These are phyloP conservation scores for Gopherus evgoodei DNA, from an alignment of 2,113 vertebrate species.

Conservation along the genomic window DNA sequence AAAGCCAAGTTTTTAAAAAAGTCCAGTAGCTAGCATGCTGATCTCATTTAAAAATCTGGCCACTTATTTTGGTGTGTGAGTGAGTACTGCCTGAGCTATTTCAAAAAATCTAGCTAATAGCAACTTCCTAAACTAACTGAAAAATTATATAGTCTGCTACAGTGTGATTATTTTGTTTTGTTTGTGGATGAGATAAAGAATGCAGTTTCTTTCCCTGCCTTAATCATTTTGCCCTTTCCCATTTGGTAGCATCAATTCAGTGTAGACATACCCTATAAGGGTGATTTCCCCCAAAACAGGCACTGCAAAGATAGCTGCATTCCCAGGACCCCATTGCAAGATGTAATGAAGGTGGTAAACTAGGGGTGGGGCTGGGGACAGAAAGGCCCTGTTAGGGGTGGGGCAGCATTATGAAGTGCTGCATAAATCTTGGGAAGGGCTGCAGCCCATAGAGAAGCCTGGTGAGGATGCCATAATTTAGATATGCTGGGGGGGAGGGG, in stretches of 20 bases:
- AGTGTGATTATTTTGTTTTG: constrained; percentile 21
- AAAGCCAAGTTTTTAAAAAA: background rate
- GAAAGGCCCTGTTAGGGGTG: background rate
- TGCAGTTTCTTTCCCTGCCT: background rate
- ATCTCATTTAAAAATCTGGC: constrained; percentile 11
- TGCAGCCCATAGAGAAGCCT: background rate
- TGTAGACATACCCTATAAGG: background rate
- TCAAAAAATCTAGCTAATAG: constrained; percentile 8
- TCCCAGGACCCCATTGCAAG: background rate
- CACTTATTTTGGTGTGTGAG: background rate
- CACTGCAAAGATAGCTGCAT: background rate
- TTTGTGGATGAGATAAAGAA: background rate
- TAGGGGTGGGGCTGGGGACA: background rate
- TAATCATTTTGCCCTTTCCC: background rate
- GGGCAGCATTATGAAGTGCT: background rate
- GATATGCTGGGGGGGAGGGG: too few species aligned
- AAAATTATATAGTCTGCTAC: constrained; percentile 8
- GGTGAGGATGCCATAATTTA: background rate
- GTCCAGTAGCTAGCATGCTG: background rate
- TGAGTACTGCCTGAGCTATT: background rate
- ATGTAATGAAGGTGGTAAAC: background rate
- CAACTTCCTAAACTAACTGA: background rate
- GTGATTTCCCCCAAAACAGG: background rate
- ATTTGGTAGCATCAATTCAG: background rate
- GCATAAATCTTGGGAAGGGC: background rate